These are phyloP conservation scores for Podilymbus podiceps DNA, from an alignment of 2,113 vertebrate genomes.

Conservation along the genomic window DNA sequence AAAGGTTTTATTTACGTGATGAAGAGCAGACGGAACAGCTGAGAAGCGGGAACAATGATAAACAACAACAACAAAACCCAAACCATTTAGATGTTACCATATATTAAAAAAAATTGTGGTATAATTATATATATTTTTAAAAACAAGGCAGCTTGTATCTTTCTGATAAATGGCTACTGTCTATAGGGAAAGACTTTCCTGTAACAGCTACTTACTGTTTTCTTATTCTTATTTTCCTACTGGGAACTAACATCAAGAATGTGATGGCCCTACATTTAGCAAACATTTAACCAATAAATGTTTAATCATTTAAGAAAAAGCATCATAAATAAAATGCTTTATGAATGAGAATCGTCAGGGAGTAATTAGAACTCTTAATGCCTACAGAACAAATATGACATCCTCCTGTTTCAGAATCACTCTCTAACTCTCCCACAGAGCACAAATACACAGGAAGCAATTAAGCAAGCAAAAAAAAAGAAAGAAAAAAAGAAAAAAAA, in stretches of 20 bases:
- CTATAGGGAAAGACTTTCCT: neutral
- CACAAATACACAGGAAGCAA: conserved; percentile 33
- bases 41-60: neutral
- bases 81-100: neutral
- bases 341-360: conserved; percentile 41
- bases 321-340: conserved; percentile 58
- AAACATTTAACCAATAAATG: conserved; percentile 61
- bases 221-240: conserved; percentile 5
- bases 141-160: neutral
- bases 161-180: conserved; percentile 16
- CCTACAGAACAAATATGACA: conserved; percentile 50
- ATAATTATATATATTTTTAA: conserved; percentile 34
- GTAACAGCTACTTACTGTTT: neutral
- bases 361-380: conserved; percentile 66
- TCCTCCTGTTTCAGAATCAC: conserved; percentile 17
- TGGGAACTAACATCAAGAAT: conserved; percentile 16
- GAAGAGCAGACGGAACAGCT: conserved; percentile 36
- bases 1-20: conserved; percentile 40
- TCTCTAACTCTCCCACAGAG: conserved; percentile 32
- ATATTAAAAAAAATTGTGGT: conserved; percentile 1
- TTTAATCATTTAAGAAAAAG: conserved; percentile 58
- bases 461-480: neutral
- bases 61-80: conserved; percentile 1
- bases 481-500: neutral
- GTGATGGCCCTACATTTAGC: neutral